Evolutionary conservation across 2,888 invertebrate species (phyloP), one percentile per base, ranked within the genome.

Genomic region (Cataglyphis albicans): DNA sequence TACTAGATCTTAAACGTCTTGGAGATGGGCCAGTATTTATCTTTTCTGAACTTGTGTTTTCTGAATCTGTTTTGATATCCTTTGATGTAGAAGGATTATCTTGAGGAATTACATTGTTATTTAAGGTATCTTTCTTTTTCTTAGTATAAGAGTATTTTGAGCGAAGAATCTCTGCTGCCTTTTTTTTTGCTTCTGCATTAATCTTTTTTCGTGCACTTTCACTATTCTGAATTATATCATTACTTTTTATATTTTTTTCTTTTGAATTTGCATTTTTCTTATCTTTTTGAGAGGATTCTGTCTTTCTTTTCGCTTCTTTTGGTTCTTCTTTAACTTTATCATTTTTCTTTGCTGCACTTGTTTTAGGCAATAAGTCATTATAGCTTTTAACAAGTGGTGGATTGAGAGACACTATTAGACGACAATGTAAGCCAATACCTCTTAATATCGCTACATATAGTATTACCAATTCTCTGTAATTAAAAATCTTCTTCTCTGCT

Each of bases 401-500:
- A 90, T 97, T 97, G 90, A 99, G 96, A 87, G 98, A 98, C 72
- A 98, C 95, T 85, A 99, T 96, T 48, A 99, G 94, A 72, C 99
- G 96, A 90, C 97, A 97, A 92, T 97, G 97, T 83, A 98, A 95
- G 0, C 98, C 98, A 88, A 99, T 95, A 59, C 97, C 96, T 92
- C 99, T 96, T 67, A 98, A 94, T 91, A 98, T 95, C 35, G 97
- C 96, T 52, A 98, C 95, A 95, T 98, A 98, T 90, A 98, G 96
- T 91, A 97, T 96, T 73, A 97, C 96, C 85, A 97, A 95, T 95
- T 97, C 97, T 90, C 97, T 96, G 87, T 96, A 96, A 91, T 96
- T 96, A 52, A 96, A 95, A 0, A 97, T 96, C 85, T 95, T 95
- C 93, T 96, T 96, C 68, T 95, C 95, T 91, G 92, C 95, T 29